Percentiles rank a stretch among this genome's conserved stretches.
phyloP scores from a whole-genome alignment of 2,113 vertebrate genomes.

The Manacus vitellinus region DNA sequence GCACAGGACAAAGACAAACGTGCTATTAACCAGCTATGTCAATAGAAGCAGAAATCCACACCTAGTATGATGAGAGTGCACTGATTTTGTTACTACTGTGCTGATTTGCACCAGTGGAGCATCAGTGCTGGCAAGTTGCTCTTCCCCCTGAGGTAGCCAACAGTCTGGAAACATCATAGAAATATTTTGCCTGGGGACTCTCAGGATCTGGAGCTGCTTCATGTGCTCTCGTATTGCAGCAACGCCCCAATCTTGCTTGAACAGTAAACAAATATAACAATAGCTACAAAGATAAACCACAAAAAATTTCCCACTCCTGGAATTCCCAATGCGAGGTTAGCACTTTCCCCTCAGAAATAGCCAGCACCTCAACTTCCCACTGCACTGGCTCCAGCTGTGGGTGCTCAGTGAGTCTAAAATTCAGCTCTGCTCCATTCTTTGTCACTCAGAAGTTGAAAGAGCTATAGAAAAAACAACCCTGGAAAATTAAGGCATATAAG shows the following conservation, averaged over 20 bases:
- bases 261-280: background rate
- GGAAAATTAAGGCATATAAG: background rate
- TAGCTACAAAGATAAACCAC: background rate
- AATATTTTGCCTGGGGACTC: background rate
- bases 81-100: background rate
- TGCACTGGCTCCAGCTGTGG: background rate
- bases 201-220: background rate
- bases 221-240: background rate
- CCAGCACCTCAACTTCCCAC: background rate
- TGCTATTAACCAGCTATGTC: accelerated
- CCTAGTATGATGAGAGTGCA: accelerated
- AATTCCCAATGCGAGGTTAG: background rate
- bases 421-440: background rate
- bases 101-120: background rate
- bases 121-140: background rate
- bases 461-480: background rate
- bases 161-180: background rate
- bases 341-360: background rate
- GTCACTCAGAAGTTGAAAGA: background rate
- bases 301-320: background rate
- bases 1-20: background rate
- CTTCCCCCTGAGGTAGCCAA: background rate
- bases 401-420: background rate
- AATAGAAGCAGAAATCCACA: background rate
- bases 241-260: background rate